phyloP scores from a whole-genome alignment of 2,113 vertebrate genomes.

The Vulpes vulpes region DNA sequence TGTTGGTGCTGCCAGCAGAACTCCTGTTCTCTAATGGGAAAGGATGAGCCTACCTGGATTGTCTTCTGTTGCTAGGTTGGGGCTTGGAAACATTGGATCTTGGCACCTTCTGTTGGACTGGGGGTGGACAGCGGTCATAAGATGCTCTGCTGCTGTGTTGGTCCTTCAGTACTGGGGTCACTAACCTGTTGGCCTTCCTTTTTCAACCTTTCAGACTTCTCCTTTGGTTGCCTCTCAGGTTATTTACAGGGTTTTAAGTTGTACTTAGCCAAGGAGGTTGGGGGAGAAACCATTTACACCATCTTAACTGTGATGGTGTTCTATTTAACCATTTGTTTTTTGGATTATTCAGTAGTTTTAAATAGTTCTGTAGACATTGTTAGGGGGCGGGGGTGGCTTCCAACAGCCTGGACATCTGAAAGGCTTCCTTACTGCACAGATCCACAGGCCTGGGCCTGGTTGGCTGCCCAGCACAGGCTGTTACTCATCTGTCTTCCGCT shows the following conservation, averaged over 20 bases:
- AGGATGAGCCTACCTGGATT: neutral
- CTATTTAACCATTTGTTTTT: slow-evolving; percentile 51
- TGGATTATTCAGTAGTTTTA: slow-evolving; percentile 55
- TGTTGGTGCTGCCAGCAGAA: neutral
- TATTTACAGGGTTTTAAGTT: slow-evolving; percentile 43
- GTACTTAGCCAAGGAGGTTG: neutral
- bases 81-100: neutral
- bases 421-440: slow-evolving; percentile 45
- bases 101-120: neutral
- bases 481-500: slow-evolving; percentile 74
- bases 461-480: slow-evolving; percentile 34
- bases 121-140: neutral
- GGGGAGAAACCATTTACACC: neutral
- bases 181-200: slow-evolving; percentile 30
- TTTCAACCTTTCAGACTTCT: slow-evolving; percentile 30
- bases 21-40: neutral
- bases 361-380: slow-evolving; percentile 47
- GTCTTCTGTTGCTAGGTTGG: slow-evolving; percentile 6
- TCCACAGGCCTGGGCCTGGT: slow-evolving; percentile 39
- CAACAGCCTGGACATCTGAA: slow-evolving; percentile 16
- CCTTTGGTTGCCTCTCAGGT: slow-evolving; percentile 1
- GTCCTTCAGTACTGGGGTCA: neutral
- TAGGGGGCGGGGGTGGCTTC: neutral
- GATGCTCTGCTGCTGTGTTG: neutral
- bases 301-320: neutral